Percentiles rank a stretch among this genome's conserved stretches.
Evolutionary conservation across 2,888 invertebrate genomes (phyloP).

Genomic region (Cataglyphis livida): DNA sequence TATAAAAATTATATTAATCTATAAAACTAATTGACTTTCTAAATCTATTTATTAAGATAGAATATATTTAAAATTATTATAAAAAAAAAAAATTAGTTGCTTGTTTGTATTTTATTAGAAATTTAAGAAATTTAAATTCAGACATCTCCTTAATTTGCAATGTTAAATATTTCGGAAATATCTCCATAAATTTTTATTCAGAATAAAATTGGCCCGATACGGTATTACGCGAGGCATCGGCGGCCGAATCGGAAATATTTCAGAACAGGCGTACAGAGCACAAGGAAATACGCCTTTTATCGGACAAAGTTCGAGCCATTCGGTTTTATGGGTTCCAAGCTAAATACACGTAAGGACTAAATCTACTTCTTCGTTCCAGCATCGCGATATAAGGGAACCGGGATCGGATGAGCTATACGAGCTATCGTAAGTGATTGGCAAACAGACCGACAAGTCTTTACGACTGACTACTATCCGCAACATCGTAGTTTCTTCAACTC

Average conservation of each 20-base stretch:
- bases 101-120: neutral
- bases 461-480: slow-evolving; percentile 58
- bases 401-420: slow-evolving; percentile 71
- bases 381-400: slow-evolving; percentile 69
- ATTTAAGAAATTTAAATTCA: neutral
- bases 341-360: slow-evolving; percentile 78
- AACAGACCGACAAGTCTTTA: slow-evolving; percentile 77
- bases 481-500: slow-evolving; percentile 52
- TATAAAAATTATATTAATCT: neutral
- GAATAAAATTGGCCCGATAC: neutral
- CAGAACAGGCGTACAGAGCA: slow-evolving; percentile 48
- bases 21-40: neutral
- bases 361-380: slow-evolving; percentile 64
- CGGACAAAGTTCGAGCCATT: slow-evolving; percentile 81
- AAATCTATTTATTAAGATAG: neutral
- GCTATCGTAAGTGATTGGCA: slow-evolving; percentile 81
- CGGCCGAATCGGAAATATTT: slow-evolving; percentile 56
- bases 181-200: neutral
- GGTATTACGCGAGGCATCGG: slow-evolving; percentile 35
- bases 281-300: slow-evolving; percentile 75
- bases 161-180: neutral
- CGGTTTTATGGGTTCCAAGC: slow-evolving; percentile 79
- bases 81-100: neutral
- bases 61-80: neutral
- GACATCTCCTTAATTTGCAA: neutral